These are phyloP conservation scores for Dendrocopos noguchii DNA, from an alignment of 2,113 vertebrate species.

Conservation along the genomic window DNA sequence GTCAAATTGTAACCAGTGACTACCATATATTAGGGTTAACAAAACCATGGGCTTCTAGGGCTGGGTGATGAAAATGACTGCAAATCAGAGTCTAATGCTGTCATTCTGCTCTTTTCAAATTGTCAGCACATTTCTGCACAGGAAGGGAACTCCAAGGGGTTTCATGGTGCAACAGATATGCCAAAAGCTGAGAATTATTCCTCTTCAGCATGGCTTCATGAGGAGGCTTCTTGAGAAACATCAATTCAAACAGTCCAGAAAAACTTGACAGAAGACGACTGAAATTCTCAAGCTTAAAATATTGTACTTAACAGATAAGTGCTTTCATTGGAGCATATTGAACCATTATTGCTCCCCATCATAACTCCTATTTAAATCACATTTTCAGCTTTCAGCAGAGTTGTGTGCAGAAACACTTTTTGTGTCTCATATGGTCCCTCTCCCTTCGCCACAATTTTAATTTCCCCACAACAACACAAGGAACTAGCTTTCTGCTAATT, in stretches of 20 bases:
- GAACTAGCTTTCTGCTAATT: conserved; percentile 55
- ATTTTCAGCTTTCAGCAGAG: conserved; percentile 13
- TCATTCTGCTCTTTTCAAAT: not conserved
- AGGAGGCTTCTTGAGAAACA: not conserved
- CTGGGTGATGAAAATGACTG: not conserved
- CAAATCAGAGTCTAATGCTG: not conserved
- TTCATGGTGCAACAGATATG: not conserved
- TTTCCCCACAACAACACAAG: conserved; percentile 28
- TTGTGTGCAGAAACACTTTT: not conserved
- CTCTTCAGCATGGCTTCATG: not conserved
- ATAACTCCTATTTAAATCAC: not conserved
- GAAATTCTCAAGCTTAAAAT: not conserved
- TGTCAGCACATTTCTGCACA: not conserved
- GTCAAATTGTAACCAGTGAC: not conserved
- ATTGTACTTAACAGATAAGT: not conserved
- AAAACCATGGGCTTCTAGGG: not conserved
- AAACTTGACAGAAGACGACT: not conserved
- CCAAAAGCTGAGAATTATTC: not conserved
- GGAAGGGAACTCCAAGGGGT: not conserved
- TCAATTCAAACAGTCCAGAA: not conserved
- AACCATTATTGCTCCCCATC: not conserved
- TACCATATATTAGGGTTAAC: not conserved
- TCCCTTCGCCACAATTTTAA: not conserved
- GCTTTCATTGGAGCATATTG: not conserved
- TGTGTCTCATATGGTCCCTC: not conserved